phyloP scores from a whole-genome alignment of 2,888 invertebrate species.

The Adelognathus sp. region DNA sequence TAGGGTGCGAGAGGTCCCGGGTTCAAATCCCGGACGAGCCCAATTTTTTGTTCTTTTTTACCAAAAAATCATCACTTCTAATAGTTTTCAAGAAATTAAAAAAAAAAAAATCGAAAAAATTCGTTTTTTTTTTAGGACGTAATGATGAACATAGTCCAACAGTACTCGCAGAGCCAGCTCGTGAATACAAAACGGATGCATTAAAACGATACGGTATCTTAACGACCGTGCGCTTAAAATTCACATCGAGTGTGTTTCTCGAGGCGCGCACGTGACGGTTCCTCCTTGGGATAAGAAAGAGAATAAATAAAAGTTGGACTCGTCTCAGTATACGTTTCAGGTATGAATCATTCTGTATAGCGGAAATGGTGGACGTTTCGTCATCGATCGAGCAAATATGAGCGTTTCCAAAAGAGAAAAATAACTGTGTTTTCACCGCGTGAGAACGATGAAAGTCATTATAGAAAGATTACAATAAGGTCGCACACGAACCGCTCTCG shows the following conservation, averaged over 20 bases:
- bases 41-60: not conserved
- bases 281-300: conserved; percentile 32
- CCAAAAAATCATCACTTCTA: not conserved
- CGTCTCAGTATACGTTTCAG: not conserved
- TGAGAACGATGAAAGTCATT: not conserved
- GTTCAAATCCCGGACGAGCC: conserved; percentile 70
- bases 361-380: not conserved
- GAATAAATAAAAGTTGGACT: not conserved
- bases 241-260: conserved; percentile 34
- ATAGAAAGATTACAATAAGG: not conserved
- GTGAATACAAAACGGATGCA: conserved; percentile 30
- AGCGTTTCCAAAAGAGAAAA: not conserved
- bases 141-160: conserved; percentile 10
- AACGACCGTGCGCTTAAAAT: conserved; percentile 40
- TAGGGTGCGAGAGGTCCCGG: conserved; percentile 84
- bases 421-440: too few species aligned
- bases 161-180: conserved; percentile 6
- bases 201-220: conserved; percentile 32
- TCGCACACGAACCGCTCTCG: not conserved
- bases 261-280: conserved; percentile 42
- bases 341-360: not conserved
- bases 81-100: not conserved
- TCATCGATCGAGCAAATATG: not conserved
- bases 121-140: not conserved
- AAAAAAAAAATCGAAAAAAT: not conserved